Conservation (phyloP, 2,113 vertebrate genomes). For the Tautogolabrus adspersus region DNA sequence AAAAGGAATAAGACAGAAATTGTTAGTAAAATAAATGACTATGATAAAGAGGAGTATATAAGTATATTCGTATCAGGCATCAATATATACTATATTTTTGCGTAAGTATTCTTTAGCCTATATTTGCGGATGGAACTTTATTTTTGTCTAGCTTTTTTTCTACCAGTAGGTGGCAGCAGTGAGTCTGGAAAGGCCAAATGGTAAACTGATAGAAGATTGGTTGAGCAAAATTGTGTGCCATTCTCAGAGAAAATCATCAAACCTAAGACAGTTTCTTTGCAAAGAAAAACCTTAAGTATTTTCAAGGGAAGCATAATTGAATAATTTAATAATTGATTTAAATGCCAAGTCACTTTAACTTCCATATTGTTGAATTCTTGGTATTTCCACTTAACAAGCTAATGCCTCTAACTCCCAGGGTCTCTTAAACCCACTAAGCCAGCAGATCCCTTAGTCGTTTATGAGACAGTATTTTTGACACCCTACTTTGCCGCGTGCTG, state of each 20-base stretch:
- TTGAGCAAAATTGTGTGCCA: background rate
- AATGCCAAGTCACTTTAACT: background rate
- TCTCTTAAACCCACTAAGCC: constrained; percentile 28
- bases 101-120: background rate
- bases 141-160: background rate
- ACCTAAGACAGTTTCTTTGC: background rate
- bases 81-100: background rate
- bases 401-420: background rate
- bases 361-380: background rate
- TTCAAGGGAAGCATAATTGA: background rate
- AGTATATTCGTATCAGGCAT: background rate
- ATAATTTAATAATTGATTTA: background rate
- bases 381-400: background rate
- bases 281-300: background rate
- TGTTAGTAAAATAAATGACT: background rate
- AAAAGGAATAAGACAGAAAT: background rate
- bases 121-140: background rate
- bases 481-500: background rate
- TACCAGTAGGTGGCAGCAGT: constrained; percentile 41
- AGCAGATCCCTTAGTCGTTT: constrained; percentile 4
- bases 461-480: constrained; percentile 5
- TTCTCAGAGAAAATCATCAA: background rate
- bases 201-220: background rate
- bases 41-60: background rate
- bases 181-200: background rate